Evolutionary conservation across 2,888 invertebrate species (phyloP), one percentile per base, ranked within the genome.

Genomic region (Heliconius erato): DNA sequence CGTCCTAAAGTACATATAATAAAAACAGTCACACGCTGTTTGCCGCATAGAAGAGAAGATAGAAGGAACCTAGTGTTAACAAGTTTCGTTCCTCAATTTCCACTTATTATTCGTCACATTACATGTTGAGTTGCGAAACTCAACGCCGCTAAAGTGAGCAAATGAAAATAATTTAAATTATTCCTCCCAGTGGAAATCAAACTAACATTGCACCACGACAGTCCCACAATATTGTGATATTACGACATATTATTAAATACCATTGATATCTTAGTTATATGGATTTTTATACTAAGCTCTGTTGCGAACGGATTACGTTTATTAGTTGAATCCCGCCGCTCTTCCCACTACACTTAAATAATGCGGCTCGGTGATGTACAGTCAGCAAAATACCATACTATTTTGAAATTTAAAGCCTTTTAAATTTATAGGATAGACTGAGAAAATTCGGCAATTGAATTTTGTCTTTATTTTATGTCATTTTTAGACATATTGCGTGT

Each of bases 271-370:
- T 76, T 16, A 40, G 26, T 65, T 68, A 67, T 32, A 78, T 67
- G 7, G 19, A 67, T 49, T 44, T 78, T 67, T 49, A 49, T 72
- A 44, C 49, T 19, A 72, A 26, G 49, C 44, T 68, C 68, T 49
- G 49, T 44, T 49, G 59, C 59, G 84, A 87, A 83, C 88, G 88
- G 87, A 90, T 90, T 90, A 87, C 86, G 87, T 89, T 89, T 87
- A 90, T 91, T 89, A 90, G 86, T 85, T 87, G 88, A 90, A 90
- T 89, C 91, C 90, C 86, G 85, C 83, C 81, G 85, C 87, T 86
- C 84, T 85, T 85, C 82, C 86, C 85, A 85, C 85, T 85, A 83
- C 87, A 86, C 84, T 85, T 86, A 88, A 88, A 88, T 88, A 87
- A 89, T 86, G 85, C 84, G 86, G 78, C 82, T 81, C 84, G 72